Base-by-base conservation (phyloP, 2,797 vertebrate genomes). In the Sciurus vulgaris region DNA sequence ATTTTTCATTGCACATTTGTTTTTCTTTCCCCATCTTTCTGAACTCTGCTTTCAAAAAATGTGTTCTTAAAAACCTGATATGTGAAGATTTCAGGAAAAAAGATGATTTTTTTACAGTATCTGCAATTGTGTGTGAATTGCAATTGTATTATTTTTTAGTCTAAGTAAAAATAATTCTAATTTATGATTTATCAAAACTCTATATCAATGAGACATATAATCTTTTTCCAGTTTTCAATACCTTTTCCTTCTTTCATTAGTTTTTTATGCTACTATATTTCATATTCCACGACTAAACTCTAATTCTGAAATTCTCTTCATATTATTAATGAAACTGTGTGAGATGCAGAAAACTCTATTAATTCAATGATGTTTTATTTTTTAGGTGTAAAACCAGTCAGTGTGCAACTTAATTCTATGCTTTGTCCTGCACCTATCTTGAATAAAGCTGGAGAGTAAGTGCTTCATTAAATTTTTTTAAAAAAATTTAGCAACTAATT, bases 371-470 rank as follows among this genome's bases (percentile, higher is more conserved):
- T 77, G 76, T 95, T 97, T 97, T 97, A 33, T 97, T 98, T 98
- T 98, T 8, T 98, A 99, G 99, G 96, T 98, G 98, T 98, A 67
- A 99, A 97, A 96, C 99, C 99, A 49, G 99, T 98, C 78, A 95
- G 65, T 0, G 98, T 99, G 94, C 95, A 97, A 22, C 96, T 98
- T 10, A 97, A 99, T 74, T 99, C 99, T 94, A 97, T 99, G 96
- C 98, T 99, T 96, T 99, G 99, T 97, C 99, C 99, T 38, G 99
- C 99, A 9, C 99, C 99, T 0, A 76, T 97, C 94, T 98, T 99
- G 59, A 98, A 99, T 74, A 98, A 99, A 96, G 99, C 97, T 49
- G 99, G 99, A 99, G 99, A 99, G 99, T 99, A 98, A 99, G 99
- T 99, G 98, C 47, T 85, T 69, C 14, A 26, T 97, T 94, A 91